Conservation (phyloP, 2,797 vertebrate genomes). For the Lepilemur septentrionalis region DNA sequence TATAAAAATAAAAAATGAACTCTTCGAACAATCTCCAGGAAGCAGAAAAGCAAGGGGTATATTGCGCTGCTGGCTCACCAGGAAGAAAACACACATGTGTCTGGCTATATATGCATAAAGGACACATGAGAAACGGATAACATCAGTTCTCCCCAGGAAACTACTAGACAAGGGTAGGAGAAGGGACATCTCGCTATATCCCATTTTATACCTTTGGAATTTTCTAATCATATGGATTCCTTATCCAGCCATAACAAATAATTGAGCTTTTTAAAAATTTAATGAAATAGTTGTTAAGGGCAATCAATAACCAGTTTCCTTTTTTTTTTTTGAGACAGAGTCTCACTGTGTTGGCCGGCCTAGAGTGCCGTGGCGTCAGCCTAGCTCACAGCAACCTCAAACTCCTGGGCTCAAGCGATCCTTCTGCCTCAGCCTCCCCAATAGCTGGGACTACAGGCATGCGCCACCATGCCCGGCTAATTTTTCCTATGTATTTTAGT, state of each 20-base stretch:
- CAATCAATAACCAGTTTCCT: background rate
- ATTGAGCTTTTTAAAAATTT: background rate
- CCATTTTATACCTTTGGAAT: background rate
- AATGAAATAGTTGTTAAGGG: background rate
- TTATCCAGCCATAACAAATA: background rate
- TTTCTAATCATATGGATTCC: background rate
- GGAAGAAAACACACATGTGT: background rate
- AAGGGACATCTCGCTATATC: background rate
- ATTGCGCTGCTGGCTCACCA: background rate
- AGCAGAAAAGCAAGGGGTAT: background rate
- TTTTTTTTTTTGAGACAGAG: too few relatives aligned
- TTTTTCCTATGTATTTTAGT: too few relatives aligned
- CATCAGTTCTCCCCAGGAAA: background rate
- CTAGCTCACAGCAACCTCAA: too few relatives aligned
- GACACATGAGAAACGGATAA: background rate
- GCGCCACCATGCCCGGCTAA: too few relatives aligned
- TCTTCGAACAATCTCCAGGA: background rate
- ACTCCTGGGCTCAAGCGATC: too few relatives aligned
- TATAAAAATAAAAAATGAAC: background rate
- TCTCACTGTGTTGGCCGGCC: too few relatives aligned
- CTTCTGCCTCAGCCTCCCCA: too few relatives aligned
- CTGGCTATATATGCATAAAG: background rate
- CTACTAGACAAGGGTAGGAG: background rate
- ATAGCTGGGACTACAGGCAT: too few relatives aligned
- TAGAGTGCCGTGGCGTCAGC: too few relatives aligned